phyloP scores from a whole-genome alignment of 2,888 invertebrate genomes.

The Hypomecis punctinalis region DNA sequence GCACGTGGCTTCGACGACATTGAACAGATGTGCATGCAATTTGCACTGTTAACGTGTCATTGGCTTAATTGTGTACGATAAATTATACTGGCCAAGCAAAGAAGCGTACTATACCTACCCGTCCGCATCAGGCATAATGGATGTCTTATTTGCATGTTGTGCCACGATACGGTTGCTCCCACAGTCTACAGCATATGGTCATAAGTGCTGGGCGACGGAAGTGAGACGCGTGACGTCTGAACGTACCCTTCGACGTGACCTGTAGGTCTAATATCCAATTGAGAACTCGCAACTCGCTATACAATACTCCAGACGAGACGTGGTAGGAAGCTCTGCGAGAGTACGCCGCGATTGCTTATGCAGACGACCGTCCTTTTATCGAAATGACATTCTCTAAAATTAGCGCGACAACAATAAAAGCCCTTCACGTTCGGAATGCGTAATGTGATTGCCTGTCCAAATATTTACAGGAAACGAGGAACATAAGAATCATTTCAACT shows the following conservation, averaged over 20 bases:
- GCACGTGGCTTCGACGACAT: conserved; percentile 5
- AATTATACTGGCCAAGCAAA: conserved; percentile 13
- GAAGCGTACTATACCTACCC: conserved; percentile 1
- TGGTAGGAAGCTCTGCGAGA: conserved; percentile 51
- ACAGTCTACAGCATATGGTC: conserved; percentile 52
- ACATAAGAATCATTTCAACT: conserved; percentile 52
- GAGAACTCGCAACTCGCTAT: conserved; percentile 51
- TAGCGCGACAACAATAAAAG: conserved; percentile 50
- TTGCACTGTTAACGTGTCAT: conserved; percentile 29
- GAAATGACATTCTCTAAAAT: conserved; percentile 48
- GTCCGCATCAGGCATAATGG: conserved; percentile 7
- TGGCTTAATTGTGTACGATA: conserved; percentile 26
- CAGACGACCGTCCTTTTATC: conserved; percentile 37
- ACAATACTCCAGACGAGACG: conserved; percentile 44
- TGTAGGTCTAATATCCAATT: conserved; percentile 60
- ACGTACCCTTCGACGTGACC: conserved; percentile 70
- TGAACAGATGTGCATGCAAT: conserved; percentile 27
- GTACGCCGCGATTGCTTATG: conserved; percentile 37
- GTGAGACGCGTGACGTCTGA: conserved; percentile 73
- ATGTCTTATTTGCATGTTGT: conserved; percentile 39
- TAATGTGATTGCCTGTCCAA: conserved; percentile 50
- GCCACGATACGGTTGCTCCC: conserved; percentile 43
- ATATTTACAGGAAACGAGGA: conserved; percentile 48
- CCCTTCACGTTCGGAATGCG: conserved; percentile 45
- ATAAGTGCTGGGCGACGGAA: conserved; percentile 73